Base-by-base conservation (phyloP, 2,888 invertebrate genomes). In the Lagria hirta region DNA sequence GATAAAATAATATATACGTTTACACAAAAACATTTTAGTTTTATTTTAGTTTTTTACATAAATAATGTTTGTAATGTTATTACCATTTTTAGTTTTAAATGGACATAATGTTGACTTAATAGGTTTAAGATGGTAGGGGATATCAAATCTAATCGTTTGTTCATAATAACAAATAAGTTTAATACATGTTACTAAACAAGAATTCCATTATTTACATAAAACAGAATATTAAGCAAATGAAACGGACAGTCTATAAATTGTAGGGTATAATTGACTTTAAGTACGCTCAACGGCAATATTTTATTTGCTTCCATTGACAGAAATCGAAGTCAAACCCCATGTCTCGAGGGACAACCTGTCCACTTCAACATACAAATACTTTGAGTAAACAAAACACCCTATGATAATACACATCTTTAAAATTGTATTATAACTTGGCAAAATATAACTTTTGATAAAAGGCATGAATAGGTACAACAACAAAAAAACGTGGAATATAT, bases 291-390 rank as follows among this genome's bases (percentile, higher is more conserved):
- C 26, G 42, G 42, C 36, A 24, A 42, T 47, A 47, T 47, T 47
- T 47, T 47, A 47, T 47, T 47, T 42, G 23, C 47, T 47, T 41
- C 37, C 23, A 47, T 47, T 42, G 47, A 47, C 47, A 47, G 47
- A 42, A 47, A 47, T 47, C 42, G 42, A 47, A 47, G 33, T 42
- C 36, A 47, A 46, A 42, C 46, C 46, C 47, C 22, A 32, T 12
- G 47, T 47, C 47, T 42, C 47, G 22, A 37, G 47, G 33, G 47
- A 47, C 47, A 37, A 37, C 42, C 47, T 42, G 42, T 41, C 46
- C 34, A n/a, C n/a, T n/a, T n/a, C 36, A 33, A 10, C 18, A 29
- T 43, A 43, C 35, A 43, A 42, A 43, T 43, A 28, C 35, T n/a
- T 28, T 43, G 16, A 35, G 29, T 35, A 43, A 41, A 40, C 41